Base-by-base conservation (phyloP, 1,140 invertebrate species). In the Brachionus paranguensis region DNA sequence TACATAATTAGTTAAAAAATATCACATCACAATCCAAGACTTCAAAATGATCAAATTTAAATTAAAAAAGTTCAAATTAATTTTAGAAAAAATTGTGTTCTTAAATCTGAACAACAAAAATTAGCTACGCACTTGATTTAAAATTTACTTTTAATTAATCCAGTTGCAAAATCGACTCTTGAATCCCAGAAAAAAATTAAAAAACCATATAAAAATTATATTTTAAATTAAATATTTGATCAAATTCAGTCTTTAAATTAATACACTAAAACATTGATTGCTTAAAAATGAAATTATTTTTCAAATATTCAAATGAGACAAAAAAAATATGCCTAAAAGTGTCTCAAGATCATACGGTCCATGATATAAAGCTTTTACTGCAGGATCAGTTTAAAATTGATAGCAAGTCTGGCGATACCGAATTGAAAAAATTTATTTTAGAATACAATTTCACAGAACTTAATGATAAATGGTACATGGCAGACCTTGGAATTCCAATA, bases 261-360 rank as follows among this genome's bases (percentile, higher is more conserved):
- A 8, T 60, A 20, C 3, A 55, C 14, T n/a, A 60, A 60, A 8
- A 60, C n/a, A 27, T 27, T 60, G n/a, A 60, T 60, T 60, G 53
- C 27, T 14, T 37, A 14, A 81, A 64, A 3, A 81, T 81, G 78
- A 81, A 81, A 81, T 47, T 64, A 45, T 64, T 81, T 45, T 81
- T 81, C 27, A 24, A 81, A 27, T 64, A 64, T 47, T 45, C 11
- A 27, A 55, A 81, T 24, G 12, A 24, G 43, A 68, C 45, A 27
- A 45, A 64, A 81, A 60, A 29, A 47, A 12, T 65, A 27, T 33
- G 37, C 12, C 33, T 81, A 6, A 20, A 64, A 17, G 50, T 81
- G 20, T 24, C 29, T 20, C 17, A 43, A 12, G 7, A 60, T 43
- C 78, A 81, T 68, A 68, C 64, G 70, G 64, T 83, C 0, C 27